Percentiles rank a stretch among this genome's conserved stretches.
These are phyloP conservation scores for Drosophila pachea DNA, from an alignment of 1,140 invertebrate genomes.

Conservation along the genomic window DNA sequence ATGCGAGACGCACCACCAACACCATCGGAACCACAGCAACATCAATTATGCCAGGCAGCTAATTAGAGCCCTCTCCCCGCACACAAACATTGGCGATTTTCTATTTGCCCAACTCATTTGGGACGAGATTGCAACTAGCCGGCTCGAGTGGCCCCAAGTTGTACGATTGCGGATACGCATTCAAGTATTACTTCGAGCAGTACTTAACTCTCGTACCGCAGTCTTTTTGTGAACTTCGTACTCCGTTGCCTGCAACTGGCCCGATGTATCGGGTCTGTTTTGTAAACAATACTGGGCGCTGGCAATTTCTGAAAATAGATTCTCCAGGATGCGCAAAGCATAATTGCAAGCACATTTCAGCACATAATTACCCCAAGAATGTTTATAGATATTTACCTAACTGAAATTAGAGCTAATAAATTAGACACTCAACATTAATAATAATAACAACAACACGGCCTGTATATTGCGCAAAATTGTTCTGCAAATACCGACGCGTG, in stretches of 20 bases:
- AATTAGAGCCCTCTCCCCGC: conserved; percentile 64
- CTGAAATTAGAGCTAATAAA: conserved; percentile 48
- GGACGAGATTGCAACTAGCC: conserved; percentile 68
- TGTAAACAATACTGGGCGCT: conserved; percentile 46
- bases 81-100: conserved; percentile 67
- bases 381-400: conserved; percentile 29
- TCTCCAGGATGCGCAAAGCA: conserved; percentile 56
- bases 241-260: conserved; percentile 11
- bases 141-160: conserved; percentile 47
- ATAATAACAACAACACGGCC: conserved; percentile 15
- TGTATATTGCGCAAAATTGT: conserved; percentile 22
- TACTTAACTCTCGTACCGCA: conserved; percentile 41
- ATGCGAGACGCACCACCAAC: conserved; percentile 28
- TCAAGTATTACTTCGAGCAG: background rate
- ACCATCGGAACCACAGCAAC: conserved; percentile 12
- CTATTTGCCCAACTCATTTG: conserved; percentile 72
- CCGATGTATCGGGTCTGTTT: conserved; percentile 26
- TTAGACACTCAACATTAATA: conserved; percentile 40
- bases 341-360: conserved; percentile 38
- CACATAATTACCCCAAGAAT: conserved; percentile 62
- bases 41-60: conserved; percentile 41
- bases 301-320: conserved; percentile 40
- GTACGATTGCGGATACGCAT: conserved; percentile 19
- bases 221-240: conserved; percentile 55
- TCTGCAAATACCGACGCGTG: background rate